A percentile compares a stretch with the other conserved stretches of the same genome.
Conservation (phyloP, 2,888 invertebrate species). For the Drosophila multiciliata region DNA sequence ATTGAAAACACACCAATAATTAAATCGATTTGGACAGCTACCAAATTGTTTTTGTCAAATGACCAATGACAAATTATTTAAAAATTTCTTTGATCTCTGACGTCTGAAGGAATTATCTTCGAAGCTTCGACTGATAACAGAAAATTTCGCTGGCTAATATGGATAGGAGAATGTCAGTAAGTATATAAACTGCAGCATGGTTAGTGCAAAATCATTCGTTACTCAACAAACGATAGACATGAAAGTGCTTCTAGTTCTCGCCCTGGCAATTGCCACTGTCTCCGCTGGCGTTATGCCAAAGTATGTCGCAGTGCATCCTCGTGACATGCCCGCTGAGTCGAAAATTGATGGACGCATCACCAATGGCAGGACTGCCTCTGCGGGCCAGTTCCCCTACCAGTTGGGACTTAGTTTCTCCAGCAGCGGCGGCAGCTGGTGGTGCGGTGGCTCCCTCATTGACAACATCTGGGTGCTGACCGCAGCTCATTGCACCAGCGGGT, state of each 20-base stretch:
- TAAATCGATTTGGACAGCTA: constrained; percentile 7
- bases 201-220: constrained; percentile 46
- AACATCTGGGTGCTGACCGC: constrained; percentile 72
- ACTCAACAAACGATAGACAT: constrained; percentile 50
- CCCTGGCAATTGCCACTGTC: constrained; percentile 67
- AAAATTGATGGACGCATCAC: constrained; percentile 73
- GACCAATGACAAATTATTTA: background rate
- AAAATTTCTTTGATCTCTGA: constrained; percentile 3
- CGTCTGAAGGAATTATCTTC: background rate
- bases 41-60: background rate
- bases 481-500: constrained; percentile 80
- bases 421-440: constrained; percentile 66
- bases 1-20: constrained; percentile 4
- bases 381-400: constrained; percentile 76
- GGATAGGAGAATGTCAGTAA: background rate
- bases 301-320: constrained; percentile 58
- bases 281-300: constrained; percentile 60
- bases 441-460: constrained; percentile 78
- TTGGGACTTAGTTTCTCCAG: constrained; percentile 70
- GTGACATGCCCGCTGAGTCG: constrained; percentile 44
- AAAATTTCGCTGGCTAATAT: constrained; percentile 5
- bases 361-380: constrained; percentile 67
- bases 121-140: constrained; percentile 16
- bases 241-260: constrained; percentile 71
- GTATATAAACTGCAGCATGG: constrained; percentile 24